A percentile compares a stretch with the other conserved stretches of the same genome.
These are phyloP conservation scores for Naja naja DNA, from an alignment of 2,113 vertebrate species.

Conservation along the genomic window DNA sequence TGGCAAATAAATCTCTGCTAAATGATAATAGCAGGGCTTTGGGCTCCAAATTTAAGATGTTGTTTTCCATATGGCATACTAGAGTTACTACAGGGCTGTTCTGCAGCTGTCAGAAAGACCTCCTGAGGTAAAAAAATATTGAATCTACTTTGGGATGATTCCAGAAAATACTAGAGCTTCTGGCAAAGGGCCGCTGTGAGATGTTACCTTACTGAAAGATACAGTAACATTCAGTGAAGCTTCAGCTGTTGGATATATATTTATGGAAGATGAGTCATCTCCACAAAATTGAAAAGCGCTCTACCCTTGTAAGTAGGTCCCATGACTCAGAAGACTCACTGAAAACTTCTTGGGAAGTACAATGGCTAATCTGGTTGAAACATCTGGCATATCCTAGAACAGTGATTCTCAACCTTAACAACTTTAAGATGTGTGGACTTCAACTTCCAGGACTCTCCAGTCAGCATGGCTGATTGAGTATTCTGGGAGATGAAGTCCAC, in stretches of 20 bases:
- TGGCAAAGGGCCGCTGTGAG: slow-evolving; percentile 12
- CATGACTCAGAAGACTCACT: not conserved
- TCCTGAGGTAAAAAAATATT: not conserved
- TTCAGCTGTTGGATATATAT: not conserved
- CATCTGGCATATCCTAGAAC: not conserved
- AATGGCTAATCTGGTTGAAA: not conserved
- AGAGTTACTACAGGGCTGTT: not conserved
- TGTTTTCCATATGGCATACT: not conserved
- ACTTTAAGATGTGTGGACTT: not conserved
- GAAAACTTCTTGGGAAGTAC: not conserved
- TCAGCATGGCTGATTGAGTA: not conserved
- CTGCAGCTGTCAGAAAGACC: not conserved
- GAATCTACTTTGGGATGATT: slow-evolving; percentile 7
- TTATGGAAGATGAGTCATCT: not conserved
- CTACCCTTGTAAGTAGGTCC: too few species aligned
- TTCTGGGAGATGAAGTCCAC: not conserved
- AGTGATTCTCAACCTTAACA: not conserved
- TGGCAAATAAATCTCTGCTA: slow-evolving; percentile 29
- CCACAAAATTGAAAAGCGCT: not conserved
- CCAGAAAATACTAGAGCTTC: slow-evolving; percentile 4
- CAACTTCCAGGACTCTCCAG: not conserved
- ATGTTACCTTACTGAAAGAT: slow-evolving; percentile 23
- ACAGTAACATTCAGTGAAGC: not conserved
- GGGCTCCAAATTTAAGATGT: not conserved
- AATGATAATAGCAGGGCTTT: slow-evolving; percentile 34